Conservation (phyloP, 2,797 vertebrate species). For the Fratercula arctica region DNA sequence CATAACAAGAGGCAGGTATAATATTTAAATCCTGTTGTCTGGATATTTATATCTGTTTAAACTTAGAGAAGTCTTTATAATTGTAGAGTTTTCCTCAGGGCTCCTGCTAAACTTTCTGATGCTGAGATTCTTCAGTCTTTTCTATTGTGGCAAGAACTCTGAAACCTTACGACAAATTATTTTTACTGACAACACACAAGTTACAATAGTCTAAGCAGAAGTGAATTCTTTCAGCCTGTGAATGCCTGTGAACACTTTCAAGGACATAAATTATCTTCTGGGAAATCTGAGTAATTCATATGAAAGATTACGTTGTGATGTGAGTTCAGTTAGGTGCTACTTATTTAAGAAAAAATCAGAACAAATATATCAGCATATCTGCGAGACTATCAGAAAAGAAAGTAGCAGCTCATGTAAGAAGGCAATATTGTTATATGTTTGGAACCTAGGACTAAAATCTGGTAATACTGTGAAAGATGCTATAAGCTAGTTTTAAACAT, state of each 20-base stretch:
- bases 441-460: background rate
- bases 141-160: background rate
- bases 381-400: background rate
- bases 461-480: background rate
- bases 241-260: background rate
- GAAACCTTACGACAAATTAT: background rate
- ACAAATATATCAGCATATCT: background rate
- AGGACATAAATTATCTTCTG: background rate
- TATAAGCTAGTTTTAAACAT: background rate
- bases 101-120: background rate
- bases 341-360: background rate
- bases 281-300: background rate
- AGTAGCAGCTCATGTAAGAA: background rate
- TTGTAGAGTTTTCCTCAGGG: background rate
- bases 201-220: background rate
- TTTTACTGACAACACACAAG: background rate
- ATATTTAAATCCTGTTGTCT: background rate
- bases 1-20: background rate
- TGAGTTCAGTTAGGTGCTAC: background rate
- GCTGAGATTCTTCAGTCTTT: background rate
- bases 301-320: background rate
- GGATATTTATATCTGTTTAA: conserved; percentile 14
- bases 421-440: background rate
- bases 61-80: background rate
- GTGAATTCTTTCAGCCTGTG: background rate